These are phyloP conservation scores for Sarcophaga variegata DNA, from an alignment of 2,888 invertebrate species.

Conservation along the genomic window DNA sequence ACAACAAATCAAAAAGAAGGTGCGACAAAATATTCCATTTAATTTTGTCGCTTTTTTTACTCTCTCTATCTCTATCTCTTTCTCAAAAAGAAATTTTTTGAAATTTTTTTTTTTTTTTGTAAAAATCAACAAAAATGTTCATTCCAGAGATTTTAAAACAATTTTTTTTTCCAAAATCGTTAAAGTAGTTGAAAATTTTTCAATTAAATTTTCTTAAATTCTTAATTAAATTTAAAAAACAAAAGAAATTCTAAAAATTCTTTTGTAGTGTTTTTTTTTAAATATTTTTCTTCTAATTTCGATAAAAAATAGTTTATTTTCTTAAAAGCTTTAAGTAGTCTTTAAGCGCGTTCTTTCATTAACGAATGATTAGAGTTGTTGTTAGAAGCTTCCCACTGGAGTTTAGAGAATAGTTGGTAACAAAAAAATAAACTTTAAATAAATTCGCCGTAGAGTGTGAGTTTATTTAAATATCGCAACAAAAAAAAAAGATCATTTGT, in stretches of 20 bases:
- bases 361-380: neutral
- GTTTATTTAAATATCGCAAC: no score
- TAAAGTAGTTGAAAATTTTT: no score
- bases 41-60: constrained; percentile 78
- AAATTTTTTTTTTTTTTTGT: neutral
- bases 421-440: no score
- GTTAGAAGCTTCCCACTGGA: neutral
- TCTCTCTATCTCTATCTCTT: constrained; percentile 19
- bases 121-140: no score
- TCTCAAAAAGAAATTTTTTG: neutral
- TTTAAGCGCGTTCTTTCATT: neutral
- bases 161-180: no score
- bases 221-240: no score
- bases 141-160: no score
- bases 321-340: constrained; percentile 42
- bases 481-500: no score
- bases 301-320: neutral
- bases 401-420: no score
- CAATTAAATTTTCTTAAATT: no score
- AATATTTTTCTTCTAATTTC: constrained; percentile 9
- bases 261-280: constrained; percentile 1
- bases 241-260: neutral
- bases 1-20: constrained; percentile 83
- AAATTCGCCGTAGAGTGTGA: no score
- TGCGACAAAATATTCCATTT: constrained; percentile 79